These are phyloP conservation scores for Pseudochromis fuscus DNA, from an alignment of 2,797 vertebrate genomes.

Conservation along the genomic window DNA sequence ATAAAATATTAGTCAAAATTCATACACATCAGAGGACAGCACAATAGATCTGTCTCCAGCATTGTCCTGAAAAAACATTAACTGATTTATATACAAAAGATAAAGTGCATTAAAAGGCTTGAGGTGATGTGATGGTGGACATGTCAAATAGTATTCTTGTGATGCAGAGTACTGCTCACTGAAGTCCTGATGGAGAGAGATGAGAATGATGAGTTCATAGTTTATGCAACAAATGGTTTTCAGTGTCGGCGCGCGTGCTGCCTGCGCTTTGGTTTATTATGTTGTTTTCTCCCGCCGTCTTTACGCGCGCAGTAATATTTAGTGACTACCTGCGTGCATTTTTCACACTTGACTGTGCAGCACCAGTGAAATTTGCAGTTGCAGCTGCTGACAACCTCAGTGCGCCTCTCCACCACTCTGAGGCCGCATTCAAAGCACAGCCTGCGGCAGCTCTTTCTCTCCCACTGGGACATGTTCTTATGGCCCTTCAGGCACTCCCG, in stretches of 20 bases:
- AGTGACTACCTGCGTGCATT: constrained; percentile 88
- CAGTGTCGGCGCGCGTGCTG: constrained; percentile 67
- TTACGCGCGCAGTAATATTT: constrained; percentile 90
- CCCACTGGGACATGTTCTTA: constrained; percentile 87
- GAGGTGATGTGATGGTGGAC: neutral
- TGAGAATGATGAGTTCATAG: neutral
- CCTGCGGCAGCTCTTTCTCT: constrained; percentile 90
- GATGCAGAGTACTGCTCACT: neutral
- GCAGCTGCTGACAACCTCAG: constrained; percentile 90
- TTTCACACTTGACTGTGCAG: constrained; percentile 94
- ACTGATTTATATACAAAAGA: constrained; percentile 4
- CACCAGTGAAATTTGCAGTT: constrained; percentile 99
- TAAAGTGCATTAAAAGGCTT: constrained; percentile 72
- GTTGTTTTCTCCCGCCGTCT: constrained; percentile 67
- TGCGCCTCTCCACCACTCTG: constrained; percentile 88
- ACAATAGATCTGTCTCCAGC: no score
- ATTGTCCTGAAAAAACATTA: neutral
- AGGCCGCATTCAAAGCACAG: constrained; percentile 94
- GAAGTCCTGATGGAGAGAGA: constrained; percentile 30
- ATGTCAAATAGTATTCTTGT: neutral
- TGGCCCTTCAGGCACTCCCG: constrained; percentile 91
- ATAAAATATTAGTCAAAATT: constrained; percentile 47
- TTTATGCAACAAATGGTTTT: constrained; percentile 8
- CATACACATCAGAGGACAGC: constrained; percentile 27
- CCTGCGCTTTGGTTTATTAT: constrained; percentile 78